Evolutionary conservation across 2,888 invertebrate species (phyloP).

Genomic region (Troides aeacus): DNA sequence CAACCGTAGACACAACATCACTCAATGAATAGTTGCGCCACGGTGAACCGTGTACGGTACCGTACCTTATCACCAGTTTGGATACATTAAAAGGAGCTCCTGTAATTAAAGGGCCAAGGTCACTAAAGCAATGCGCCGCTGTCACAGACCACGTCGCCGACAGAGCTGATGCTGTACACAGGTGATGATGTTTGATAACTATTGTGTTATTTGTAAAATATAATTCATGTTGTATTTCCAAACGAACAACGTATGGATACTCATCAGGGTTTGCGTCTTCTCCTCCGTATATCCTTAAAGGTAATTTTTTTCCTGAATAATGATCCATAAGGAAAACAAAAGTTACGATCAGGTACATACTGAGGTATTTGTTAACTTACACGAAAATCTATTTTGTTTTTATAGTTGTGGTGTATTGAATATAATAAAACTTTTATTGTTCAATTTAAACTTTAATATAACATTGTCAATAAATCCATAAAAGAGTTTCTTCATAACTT

Average conservation of each 20-base stretch:
- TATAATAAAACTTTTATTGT: too few species aligned
- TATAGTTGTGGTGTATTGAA: too few species aligned
- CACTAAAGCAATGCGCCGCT: background rate
- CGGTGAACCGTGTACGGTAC: background rate
- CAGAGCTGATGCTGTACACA: background rate
- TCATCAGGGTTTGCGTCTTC: background rate
- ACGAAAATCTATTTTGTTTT: too few species aligned
- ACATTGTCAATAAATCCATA: too few species aligned
- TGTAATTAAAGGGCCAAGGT: background rate
- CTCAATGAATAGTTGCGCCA: constrained; percentile 1
- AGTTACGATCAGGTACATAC: too few species aligned
- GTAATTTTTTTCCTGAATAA: constrained; percentile 1
- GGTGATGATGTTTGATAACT: background rate
- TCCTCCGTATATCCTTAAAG: constrained; percentile 17
- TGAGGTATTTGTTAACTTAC: too few species aligned
- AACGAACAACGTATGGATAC: background rate
- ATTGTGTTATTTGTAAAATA: background rate
- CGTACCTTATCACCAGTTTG: constrained; percentile 1
- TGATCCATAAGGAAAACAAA: background rate
- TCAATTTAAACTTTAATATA: too few species aligned
- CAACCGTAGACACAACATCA: constrained; percentile 4
- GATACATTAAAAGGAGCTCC: background rate
- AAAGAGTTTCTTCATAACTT: too few species aligned
- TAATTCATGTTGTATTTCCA: background rate
- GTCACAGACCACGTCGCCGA: background rate